phyloP scores from a whole-genome alignment of 2,797 vertebrate genomes.

The Danio tinwini region DNA sequence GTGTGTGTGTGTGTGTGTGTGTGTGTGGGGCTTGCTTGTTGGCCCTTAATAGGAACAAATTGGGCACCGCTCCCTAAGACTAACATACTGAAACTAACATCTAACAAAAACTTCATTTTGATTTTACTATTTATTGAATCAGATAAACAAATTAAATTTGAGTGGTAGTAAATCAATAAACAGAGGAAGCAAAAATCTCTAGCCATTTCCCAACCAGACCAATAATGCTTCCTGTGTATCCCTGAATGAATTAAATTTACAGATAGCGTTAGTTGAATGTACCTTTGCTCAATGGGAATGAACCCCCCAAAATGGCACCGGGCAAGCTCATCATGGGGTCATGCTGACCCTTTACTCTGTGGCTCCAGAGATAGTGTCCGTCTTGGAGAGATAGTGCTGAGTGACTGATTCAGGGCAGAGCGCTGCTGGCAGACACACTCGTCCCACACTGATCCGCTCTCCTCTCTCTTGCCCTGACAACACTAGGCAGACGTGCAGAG shows the following conservation, averaged over 20 bases:
- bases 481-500: slow-evolving; percentile 18
- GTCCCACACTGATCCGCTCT: slow-evolving; percentile 35
- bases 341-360: slow-evolving; percentile 39
- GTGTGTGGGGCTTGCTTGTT: too few species aligned
- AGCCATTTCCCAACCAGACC: not conserved
- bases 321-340: slow-evolving; percentile 26
- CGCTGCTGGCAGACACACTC: slow-evolving; percentile 44
- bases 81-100: too few species aligned
- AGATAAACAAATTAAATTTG: too few species aligned
- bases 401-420: slow-evolving; percentile 60
- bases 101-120: too few species aligned
- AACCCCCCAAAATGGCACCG: slow-evolving; percentile 41
- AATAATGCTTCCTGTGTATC: not conserved
- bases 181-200: not conserved
- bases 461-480: slow-evolving; percentile 39
- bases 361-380: slow-evolving; percentile 43
- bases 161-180: not conserved
- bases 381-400: slow-evolving; percentile 50
- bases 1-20: too few species aligned
- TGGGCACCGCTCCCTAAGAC: too few species aligned
- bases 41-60: too few species aligned
- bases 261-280: not conserved
- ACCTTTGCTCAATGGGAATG: slow-evolving; percentile 13
- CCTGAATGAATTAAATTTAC: not conserved
- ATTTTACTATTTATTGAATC: too few species aligned